Base-by-base conservation (phyloP, 1,140 invertebrate genomes). In the Drosophila busckii region DNA sequence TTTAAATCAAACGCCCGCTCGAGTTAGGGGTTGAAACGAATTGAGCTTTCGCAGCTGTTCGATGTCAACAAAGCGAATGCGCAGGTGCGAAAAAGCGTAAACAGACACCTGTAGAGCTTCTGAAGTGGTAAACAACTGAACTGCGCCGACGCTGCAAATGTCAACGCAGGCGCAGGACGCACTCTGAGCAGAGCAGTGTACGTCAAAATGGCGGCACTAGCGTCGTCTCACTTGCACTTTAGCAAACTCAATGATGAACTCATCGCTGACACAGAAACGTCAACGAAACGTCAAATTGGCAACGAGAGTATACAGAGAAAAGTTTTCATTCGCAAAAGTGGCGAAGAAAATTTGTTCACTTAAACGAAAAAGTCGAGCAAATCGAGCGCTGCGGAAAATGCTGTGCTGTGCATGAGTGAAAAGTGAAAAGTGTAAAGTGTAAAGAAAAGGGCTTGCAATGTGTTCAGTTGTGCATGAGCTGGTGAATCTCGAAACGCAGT, bases 261-360 rank as follows among this genome's bases (percentile, higher is more conserved):
- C 61, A 60, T 68, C 65, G 59, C 53, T 80, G 68, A 58, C 54
- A 70, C 75, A 80, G 68, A 78, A 80, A 71, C 34, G 75, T 73
- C 63, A 73, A 32, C 25, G 31, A 78, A 64, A 68, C 31, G 19
- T 54, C 48, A 59, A 37, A 17, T 61, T 62, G 41, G 50, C 34
- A 68, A 78, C 63, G 63, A 35, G 63, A 73, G 73, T 78, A 70
- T 78, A 78, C 63, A 78, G 58, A 78, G 73, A 78, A 80, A 80
- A 68, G 63, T 73, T 68, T 76, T 75, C 49, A n/a, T 49, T 46
- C 62, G 50, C 48, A 70, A 37, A n/a, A n/a, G n/a, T n/a, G n/a
- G 45, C 32, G 34, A 58, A 32, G 56, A 73, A 37, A 62, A 56
- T 56, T 55, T n/a, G n/a, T 49, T 44, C 40, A 65, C 70, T 60